Conservation (phyloP, 2,113 vertebrate genomes). For the Crypturellus undulatus region DNA sequence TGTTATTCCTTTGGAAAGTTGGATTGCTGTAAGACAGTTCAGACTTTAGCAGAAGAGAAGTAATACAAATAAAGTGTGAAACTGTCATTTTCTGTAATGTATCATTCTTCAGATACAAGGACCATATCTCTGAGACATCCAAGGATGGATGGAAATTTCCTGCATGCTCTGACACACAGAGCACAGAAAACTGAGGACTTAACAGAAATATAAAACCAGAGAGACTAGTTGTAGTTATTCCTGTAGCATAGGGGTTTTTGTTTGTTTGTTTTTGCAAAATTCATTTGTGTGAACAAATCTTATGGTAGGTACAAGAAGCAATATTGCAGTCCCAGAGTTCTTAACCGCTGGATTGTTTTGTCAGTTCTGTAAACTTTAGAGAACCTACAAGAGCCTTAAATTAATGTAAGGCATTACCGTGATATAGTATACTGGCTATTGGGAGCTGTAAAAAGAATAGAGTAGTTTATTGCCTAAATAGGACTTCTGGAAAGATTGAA, state of each 20-base stretch:
- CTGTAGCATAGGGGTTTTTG: not conserved
- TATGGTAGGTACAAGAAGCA: not conserved
- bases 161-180: not conserved
- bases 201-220: not conserved
- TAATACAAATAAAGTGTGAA: not conserved
- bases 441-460: not conserved
- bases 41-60: not conserved
- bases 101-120: too few relatives aligned
- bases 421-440: not conserved
- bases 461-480: not conserved
- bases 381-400: not conserved
- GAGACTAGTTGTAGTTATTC: not conserved
- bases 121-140: not conserved
- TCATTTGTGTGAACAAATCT: not conserved
- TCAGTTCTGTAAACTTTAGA: not conserved
- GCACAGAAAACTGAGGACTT: not conserved
- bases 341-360: not conserved
- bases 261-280: not conserved
- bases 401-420: not conserved
- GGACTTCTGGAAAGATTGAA: not conserved
- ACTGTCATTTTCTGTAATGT: not conserved
- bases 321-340: not conserved
- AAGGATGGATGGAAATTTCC: not conserved
- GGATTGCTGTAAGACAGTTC: not conserved
- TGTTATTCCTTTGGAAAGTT: not conserved